A percentile compares a stretch with the other conserved stretches of the same genome.
Conservation (phyloP, 2,888 invertebrate genomes). For the Harmothoe impar region DNA sequence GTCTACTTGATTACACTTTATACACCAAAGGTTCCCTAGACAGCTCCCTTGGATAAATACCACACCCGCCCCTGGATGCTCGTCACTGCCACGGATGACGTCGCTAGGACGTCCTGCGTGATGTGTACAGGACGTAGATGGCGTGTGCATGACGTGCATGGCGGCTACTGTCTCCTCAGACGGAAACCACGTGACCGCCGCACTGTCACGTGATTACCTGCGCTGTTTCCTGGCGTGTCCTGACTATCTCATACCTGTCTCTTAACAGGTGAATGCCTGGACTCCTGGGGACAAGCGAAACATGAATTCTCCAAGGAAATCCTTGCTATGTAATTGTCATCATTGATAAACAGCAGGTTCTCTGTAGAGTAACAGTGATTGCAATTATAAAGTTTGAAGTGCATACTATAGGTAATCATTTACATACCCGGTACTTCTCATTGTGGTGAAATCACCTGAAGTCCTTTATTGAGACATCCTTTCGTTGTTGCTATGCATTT, state of each 20-base stretch:
- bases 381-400: too few species aligned
- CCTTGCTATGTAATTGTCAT: too few species aligned
- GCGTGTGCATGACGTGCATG: background rate
- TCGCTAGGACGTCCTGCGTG: background rate
- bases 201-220: background rate
- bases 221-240: background rate
- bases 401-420: too few species aligned
- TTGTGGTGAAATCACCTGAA: too few species aligned
- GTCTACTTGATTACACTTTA: too few species aligned
- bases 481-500: too few species aligned
- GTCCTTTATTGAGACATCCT: too few species aligned
- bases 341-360: too few species aligned
- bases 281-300: background rate
- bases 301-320: background rate
- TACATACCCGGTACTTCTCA: too few species aligned
- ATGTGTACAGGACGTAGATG: background rate
- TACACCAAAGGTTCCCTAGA: too few species aligned
- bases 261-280: background rate
- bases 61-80: background rate
- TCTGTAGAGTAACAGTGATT: too few species aligned
- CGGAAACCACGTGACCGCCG: constrained; percentile 17
- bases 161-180: background rate
- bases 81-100: background rate
- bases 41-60: too few species aligned
- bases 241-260: background rate